Base-by-base conservation (phyloP, 2,797 vertebrate species). In the Loriculus beryllinus region DNA sequence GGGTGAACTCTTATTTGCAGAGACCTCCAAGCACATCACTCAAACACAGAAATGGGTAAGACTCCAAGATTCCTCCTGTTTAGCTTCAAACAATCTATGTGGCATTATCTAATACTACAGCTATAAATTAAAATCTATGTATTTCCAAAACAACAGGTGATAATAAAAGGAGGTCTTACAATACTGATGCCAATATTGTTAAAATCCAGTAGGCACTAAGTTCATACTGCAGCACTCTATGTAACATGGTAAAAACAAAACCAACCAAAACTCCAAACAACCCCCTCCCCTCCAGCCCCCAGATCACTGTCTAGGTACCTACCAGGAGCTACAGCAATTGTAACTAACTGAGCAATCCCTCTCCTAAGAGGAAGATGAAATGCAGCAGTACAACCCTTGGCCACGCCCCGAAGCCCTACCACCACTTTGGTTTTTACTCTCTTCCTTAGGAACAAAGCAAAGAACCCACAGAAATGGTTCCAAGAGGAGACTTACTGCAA, bases 201-300 rank as follows among this genome's bases (percentile, higher is more conserved):
- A 72, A 84, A 94, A 88, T 94, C 77, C 87, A 93, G 67, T 91
- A 96, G 96, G 95, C 95, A 96, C 91, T 93, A 95, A 82, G 74
- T 70, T 93, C 33, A 86, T 68, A 80, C 90, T 80, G 95, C 92
- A 96, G 95, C 90, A 64, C 88, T 76, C 7, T 65, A n/a, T 9
- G 10, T 59, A 82, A 93, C 59, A 47, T 12, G 10, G 74, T 43
- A 49, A 79, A 43, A n/a, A 57, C 42, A 11, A 28, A 56, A 37
- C 23, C 7, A 26, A 10, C 9, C 14, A 31, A 67, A 40, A 62
- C 16, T 35, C 40, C 26, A 39, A 52, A 3, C 11, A 47, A 8
- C 14, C 59, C 7, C 12, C 39, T 25, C 0, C 18, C 26, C 57
- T 26, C 23, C 14, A 71, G 69, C 37, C 45, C 76, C 75, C 35